These are phyloP conservation scores for Mongoloraphidia duomilia DNA, from an alignment of 2,888 invertebrate species.

Conservation along the genomic window DNA sequence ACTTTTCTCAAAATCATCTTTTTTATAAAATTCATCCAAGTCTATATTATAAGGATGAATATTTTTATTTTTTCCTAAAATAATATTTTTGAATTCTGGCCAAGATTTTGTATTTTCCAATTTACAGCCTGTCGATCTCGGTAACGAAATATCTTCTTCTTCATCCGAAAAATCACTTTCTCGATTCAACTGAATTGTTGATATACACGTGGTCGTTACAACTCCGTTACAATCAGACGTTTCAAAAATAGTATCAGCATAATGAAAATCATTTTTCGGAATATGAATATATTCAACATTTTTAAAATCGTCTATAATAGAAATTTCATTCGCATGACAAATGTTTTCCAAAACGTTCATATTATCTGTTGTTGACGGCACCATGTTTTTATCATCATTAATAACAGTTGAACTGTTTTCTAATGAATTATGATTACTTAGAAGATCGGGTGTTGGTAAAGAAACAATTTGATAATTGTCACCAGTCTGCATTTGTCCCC, in stretches of 20 bases:
- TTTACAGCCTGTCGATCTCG: constrained; percentile 25
- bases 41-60: constrained; percentile 32
- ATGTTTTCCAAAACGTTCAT: background rate
- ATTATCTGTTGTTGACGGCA: background rate
- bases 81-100: constrained; percentile 20
- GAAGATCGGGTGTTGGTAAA: constrained; percentile 38
- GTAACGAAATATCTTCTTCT: constrained; percentile 24
- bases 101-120: constrained; percentile 10
- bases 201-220: background rate
- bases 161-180: constrained; percentile 28
- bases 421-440: constrained; percentile 40
- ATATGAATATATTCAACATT: constrained; percentile 2
- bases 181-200: constrained; percentile 5
- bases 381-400: background rate
- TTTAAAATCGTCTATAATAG: constrained; percentile 8
- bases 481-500: constrained; percentile 12
- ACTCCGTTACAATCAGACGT: background rate
- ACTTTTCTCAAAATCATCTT: background rate
- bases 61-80: constrained; percentile 30
- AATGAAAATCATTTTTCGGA: background rate
- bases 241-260: background rate
- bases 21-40: background rate
- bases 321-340: constrained; percentile 6
- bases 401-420: constrained; percentile 22
- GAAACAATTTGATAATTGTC: constrained; percentile 18